Conservation (phyloP, 2,113 vertebrate genomes). For the Malurus elegans region DNA sequence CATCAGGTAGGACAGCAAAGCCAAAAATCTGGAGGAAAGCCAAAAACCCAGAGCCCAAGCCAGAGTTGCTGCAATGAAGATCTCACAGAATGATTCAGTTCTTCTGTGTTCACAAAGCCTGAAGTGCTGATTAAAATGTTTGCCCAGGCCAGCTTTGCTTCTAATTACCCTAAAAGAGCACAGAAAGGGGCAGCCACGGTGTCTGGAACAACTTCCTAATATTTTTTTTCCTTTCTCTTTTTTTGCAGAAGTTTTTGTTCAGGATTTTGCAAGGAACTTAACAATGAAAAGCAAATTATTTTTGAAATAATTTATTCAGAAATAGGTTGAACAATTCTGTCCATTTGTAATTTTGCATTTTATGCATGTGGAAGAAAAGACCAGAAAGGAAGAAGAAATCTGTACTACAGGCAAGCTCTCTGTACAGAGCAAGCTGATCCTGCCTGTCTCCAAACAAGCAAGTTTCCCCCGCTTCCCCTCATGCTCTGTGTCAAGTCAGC, state of each 20-base stretch:
- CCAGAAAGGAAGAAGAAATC: neutral
- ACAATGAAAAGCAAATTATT: neutral
- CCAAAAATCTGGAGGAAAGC: neutral
- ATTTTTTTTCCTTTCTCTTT: neutral
- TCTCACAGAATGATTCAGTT: neutral
- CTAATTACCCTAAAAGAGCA: neutral
- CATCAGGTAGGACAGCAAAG: neutral
- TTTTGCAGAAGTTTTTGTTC: neutral
- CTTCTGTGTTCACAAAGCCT: neutral
- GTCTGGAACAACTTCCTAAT: neutral
- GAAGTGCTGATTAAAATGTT: conserved; percentile 1
- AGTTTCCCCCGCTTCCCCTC: neutral
- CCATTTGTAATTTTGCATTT: neutral
- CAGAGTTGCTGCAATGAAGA: neutral
- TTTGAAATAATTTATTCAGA: neutral
- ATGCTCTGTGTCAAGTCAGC: neutral
- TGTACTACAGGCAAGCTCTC: neutral
- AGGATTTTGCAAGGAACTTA: neutral
- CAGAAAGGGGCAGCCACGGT: neutral
- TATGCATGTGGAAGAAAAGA: neutral
- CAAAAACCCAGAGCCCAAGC: neutral
- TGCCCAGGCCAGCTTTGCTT: neutral
- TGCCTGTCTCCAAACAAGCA: neutral
- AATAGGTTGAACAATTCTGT: neutral
- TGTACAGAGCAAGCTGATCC: neutral